Base-by-base conservation (phyloP, 2,888 invertebrate species). In the Hydrotaea diabolus region DNA sequence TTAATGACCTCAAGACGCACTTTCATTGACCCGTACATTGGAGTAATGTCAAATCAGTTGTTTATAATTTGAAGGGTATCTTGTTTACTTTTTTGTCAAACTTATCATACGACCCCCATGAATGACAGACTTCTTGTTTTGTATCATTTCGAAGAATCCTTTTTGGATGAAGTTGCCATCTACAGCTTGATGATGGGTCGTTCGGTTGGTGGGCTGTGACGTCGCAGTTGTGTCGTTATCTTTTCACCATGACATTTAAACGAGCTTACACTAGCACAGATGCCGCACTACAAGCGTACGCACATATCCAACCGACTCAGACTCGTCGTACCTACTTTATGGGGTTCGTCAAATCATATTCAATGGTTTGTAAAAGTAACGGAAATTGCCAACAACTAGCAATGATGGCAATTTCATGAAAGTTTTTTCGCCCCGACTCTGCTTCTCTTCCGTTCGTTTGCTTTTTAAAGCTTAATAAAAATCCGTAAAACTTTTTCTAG, bases 311-410 rank as follows among this genome's bases (percentile, higher is more conserved):
- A 43, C 4, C 19, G 19, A 43, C 17, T 26, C 1, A 4, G 23
- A 53, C 13, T 46, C 19, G 19, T 31, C 39, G 43, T 73, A 53
- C 15, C 36, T n/a, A 46, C 43, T 39, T 39, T 49, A 15, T 49
- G 64, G 21, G 7, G 49, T 75, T 17, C 21, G 26, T 76, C 49
- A 62, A 76, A 72, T 66, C 43, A 46, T 46, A 77, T 15, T 77
- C 43, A 57, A 73, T 57, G 76, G 77, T 39, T 72, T 19, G 55
- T 53, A 39, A 77, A 57, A 66, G 49, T 71, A 82, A 79, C 71
- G 78, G 71, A 82, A 82, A 82, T 78, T 82, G 75, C 62, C 75
- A 78, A 55, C 74, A 82, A 75, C 64, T 72, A 75, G 74, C 43
- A 55, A 75, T 72, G 75, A 62, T 64, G 75, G 62, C 53, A 79